Percentiles rank a stretch among this genome's conserved stretches.
Conservation (phyloP, 1,140 invertebrate genomes). For the Tetranychus cinnabarinus region DNA sequence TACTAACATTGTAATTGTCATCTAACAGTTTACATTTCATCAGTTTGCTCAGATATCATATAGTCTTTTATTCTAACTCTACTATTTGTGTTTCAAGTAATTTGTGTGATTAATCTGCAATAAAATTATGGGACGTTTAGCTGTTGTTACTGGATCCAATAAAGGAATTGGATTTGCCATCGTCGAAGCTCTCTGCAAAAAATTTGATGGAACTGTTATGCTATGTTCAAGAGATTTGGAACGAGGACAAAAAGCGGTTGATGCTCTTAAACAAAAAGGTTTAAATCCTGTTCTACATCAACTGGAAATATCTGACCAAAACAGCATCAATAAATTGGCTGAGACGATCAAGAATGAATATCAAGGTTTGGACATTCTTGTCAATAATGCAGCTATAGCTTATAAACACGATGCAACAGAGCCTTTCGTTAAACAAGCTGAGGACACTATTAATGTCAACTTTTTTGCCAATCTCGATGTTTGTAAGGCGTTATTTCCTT, state of each 20-base stretch:
- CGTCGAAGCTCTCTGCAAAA: conserved; percentile 35
- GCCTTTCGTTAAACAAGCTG: conserved; percentile 39
- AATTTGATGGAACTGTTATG: conserved; percentile 19
- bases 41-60: no score
- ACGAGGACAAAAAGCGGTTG: conserved; percentile 30
- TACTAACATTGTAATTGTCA: no score
- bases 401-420: conserved; percentile 30
- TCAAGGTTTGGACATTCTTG: conserved; percentile 46
- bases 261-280: conserved; percentile 25
- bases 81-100: no score
- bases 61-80: no score
- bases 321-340: conserved; percentile 31
- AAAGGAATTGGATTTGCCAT: conserved; percentile 48
- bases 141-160: conserved; percentile 39
- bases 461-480: conserved; percentile 36
- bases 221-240: conserved; percentile 27
- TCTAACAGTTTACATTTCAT: no score
- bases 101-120: no score
- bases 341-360: conserved; percentile 36
- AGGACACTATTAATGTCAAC: conserved; percentile 39
- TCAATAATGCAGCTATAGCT: conserved; percentile 64
- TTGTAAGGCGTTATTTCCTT: conserved; percentile 38
- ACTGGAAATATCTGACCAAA: conserved; percentile 34
- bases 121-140: neutral
- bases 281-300: conserved; percentile 36